These are phyloP conservation scores for Siphonodentalium dalli DNA, from an alignment of 2,888 invertebrate species.

Conservation along the genomic window DNA sequence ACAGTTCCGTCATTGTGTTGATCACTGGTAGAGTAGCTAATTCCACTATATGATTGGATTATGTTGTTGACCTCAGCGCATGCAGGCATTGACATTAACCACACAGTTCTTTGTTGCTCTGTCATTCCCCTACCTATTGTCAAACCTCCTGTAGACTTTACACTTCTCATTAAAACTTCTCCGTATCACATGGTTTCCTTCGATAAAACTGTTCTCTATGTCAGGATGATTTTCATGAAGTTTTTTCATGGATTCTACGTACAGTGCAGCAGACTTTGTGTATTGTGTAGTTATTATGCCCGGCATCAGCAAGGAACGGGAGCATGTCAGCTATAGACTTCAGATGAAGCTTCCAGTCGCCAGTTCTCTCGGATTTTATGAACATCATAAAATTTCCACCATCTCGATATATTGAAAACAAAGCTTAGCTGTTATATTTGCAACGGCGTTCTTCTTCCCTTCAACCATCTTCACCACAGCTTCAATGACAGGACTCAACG, in stretches of 20 bases:
- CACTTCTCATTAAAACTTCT: conserved; percentile 32
- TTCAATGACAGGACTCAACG: background rate
- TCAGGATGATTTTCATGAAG: too few species aligned
- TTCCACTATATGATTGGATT: background rate
- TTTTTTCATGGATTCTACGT: conserved; percentile 26
- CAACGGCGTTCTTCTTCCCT: background rate
- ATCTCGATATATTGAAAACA: conserved; percentile 37
- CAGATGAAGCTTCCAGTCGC: too few species aligned
- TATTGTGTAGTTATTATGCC: too few species aligned
- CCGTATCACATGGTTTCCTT: conserved; percentile 24
- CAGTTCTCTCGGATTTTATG: conserved; percentile 32
- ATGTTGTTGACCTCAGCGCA: conserved; percentile 7
- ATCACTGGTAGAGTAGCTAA: conserved; percentile 5
- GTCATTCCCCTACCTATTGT: conserved; percentile 33
- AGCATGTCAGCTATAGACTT: too few species aligned
- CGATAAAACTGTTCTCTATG: too few species aligned
- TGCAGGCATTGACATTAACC: too few species aligned
- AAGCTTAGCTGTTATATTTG: conserved; percentile 18
- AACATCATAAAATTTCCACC: conserved; percentile 32
- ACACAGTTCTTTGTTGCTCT: conserved; percentile 23
- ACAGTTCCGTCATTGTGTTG: conserved; percentile 18
- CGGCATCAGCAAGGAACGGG: conserved; percentile 33
- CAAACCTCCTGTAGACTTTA: conserved; percentile 34
- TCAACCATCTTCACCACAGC: background rate
- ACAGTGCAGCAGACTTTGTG: too few species aligned